Evolutionary conservation across 2,888 invertebrate species (phyloP), one percentile per base, ranked within the genome.

Genomic region (Drosophila multiciliata): DNA sequence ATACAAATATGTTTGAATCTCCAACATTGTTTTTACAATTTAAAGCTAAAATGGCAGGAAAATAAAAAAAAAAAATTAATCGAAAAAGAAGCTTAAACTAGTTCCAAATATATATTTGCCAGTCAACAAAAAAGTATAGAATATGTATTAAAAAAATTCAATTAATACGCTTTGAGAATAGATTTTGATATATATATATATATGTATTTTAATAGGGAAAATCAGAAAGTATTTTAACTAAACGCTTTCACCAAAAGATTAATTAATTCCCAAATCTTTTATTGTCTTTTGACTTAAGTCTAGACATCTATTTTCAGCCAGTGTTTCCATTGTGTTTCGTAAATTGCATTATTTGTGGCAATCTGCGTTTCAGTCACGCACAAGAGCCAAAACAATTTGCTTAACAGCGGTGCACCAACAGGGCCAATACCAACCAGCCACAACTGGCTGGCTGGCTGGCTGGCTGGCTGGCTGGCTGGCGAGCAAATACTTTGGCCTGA

Each of bases 301-400:
- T 77, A 77, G 82, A 77, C 81, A 49, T 29, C 12, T 55, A 38
- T 32, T 29, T 33, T 23, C 3, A 17, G 17, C 48, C 65, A 48
- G n/a, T 50, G 38, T 63, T 52, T 49, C 36, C 63, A 66, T 60
- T 67, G 60, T 61, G 36, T 20, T 23, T 29, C 54, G 66, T 58
- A 82, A 82, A 85, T 88, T 78, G 86, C 66, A 69, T 72, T 67
- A 87, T 68, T 65, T 80, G 57, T 33, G 75, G 55, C 71, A 83
- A 86, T 80, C 67, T 80, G 48, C 61, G 62, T 35, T 26, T 35
- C 54, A 32, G 48, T 65, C 69, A 63, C 61, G 59, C 49, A 77
- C 64, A 64, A 73, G 73, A 77, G 54, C 57, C 73, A 78, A 90
- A 90, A 89, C 82, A 89, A 90, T 85, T 85, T 90, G 80, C 62